Percentiles rank a stretch among this genome's conserved stretches.
phyloP scores from a whole-genome alignment of 2,888 invertebrate species.

The Eudemis profundana region DNA sequence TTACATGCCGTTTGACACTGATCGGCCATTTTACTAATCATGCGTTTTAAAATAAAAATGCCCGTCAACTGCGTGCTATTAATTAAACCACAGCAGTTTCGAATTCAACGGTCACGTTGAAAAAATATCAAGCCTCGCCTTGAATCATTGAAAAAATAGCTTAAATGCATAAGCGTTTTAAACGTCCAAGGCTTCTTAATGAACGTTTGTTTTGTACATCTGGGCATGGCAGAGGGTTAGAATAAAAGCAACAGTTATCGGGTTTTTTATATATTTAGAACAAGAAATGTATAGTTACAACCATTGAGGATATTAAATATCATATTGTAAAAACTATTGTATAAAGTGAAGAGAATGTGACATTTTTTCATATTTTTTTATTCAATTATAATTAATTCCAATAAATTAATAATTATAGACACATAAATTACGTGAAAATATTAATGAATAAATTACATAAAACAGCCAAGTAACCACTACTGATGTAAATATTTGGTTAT shows the following conservation, averaged over 20 bases:
- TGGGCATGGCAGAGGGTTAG: too few relatives aligned
- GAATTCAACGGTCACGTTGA: too few relatives aligned
- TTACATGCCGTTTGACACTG: too few relatives aligned
- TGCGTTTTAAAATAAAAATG: too few relatives aligned
- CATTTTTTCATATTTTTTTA: constrained; percentile 78
- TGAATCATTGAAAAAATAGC: too few relatives aligned
- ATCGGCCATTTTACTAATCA: too few relatives aligned
- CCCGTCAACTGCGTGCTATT: too few relatives aligned
- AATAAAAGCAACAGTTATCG: constrained; percentile 61
- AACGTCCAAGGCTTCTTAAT: too few relatives aligned
- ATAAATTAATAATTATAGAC: constrained; percentile 84
- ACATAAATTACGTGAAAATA: constrained; percentile 85
- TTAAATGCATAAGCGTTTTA: too few relatives aligned
- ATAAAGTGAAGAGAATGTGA: constrained; percentile 85
- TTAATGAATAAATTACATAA: constrained; percentile 81
- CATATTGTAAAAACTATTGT: constrained; percentile 86
- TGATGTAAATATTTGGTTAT: constrained; percentile 82
- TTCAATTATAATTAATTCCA: constrained; percentile 82
- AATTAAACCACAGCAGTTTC: too few relatives aligned
- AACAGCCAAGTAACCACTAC: constrained; percentile 84
- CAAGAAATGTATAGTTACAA: constrained; percentile 87
- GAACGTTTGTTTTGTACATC: too few relatives aligned
- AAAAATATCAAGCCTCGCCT: too few relatives aligned
- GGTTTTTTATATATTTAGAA: constrained; percentile 86
- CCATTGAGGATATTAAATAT: constrained; percentile 86